Conservation (phyloP, 2,797 vertebrate species). For the Clamator glandarius region DNA sequence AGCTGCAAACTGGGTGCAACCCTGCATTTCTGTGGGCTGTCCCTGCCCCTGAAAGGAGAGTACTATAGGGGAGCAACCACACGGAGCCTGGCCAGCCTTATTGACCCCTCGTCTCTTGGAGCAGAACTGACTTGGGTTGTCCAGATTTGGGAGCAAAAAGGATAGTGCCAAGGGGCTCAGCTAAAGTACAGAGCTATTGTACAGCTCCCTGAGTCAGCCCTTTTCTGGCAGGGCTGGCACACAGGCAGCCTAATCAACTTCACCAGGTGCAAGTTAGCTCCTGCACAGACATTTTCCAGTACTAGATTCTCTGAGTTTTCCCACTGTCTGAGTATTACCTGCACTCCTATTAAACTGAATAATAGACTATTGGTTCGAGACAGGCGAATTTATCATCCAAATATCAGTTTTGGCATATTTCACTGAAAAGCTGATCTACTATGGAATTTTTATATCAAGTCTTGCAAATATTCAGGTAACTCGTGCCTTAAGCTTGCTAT, state of each 20-base stretch:
- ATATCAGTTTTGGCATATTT: background rate
- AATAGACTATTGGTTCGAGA: background rate
- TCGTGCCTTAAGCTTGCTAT: background rate
- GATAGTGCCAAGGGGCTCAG: background rate
- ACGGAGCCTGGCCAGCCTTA: background rate
- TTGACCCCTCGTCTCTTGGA: background rate
- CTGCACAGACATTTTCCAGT: background rate
- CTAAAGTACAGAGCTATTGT: background rate
- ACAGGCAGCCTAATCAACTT: background rate
- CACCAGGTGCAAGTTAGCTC: background rate
- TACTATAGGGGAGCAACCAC: rapidly evolving
- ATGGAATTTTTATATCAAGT: background rate
- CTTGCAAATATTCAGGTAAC: background rate
- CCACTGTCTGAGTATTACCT: background rate
- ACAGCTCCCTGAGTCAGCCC: background rate
- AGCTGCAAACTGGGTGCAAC: background rate
- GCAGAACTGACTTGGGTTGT: background rate
- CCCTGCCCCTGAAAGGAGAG: background rate
- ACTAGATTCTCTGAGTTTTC: background rate
- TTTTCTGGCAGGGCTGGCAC: background rate
- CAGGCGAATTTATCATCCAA: background rate
- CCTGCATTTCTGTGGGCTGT: background rate
- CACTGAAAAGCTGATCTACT: background rate
- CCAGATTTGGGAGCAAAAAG: background rate
- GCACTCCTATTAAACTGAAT: background rate